These are phyloP conservation scores for Holothuria leucospilota DNA, from an alignment of 53 echinoderm and acorn worm genomes.

Conservation along the genomic window DNA sequence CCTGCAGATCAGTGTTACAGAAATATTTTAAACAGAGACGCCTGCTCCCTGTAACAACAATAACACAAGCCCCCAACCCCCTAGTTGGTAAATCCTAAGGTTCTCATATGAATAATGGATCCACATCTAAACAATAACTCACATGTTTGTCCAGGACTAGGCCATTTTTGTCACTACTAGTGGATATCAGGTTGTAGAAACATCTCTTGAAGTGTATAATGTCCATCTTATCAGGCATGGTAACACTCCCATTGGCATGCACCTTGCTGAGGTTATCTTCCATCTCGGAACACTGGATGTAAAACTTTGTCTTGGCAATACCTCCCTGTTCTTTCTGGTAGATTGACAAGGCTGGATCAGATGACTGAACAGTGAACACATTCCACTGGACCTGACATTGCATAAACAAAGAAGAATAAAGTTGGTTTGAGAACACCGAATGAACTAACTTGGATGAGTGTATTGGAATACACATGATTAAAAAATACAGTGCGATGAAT, in stretches of 20 bases:
- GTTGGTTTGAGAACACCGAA: not conserved
- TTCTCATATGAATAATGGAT: too few relatives aligned
- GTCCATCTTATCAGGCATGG: slow-evolving; percentile 5
- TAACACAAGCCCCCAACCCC: too few relatives aligned
- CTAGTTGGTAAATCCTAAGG: not conserved
- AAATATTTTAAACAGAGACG: too few relatives aligned
- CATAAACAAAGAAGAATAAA: not conserved
- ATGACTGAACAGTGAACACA: slow-evolving; percentile 95
- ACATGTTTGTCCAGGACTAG: slow-evolving; percentile 83
- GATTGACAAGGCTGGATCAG: slow-evolving; percentile 84
- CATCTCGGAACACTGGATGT: slow-evolving; percentile 90
- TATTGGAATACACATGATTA: too few relatives aligned
- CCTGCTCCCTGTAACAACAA: too few relatives aligned
- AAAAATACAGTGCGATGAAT: too few relatives aligned
- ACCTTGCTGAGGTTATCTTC: slow-evolving; percentile 92
- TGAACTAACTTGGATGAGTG: too few relatives aligned
- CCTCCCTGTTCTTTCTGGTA: slow-evolving; percentile 94
- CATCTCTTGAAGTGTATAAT: slow-evolving; percentile 67
- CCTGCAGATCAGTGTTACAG: too few relatives aligned
- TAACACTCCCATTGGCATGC: slow-evolving; percentile 57
- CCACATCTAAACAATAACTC: not conserved
- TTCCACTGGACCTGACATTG: slow-evolving; percentile 92
- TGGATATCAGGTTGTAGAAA: slow-evolving; percentile 89
- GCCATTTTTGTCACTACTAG: slow-evolving; percentile 62
- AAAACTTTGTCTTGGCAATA: slow-evolving; percentile 86